Base-by-base conservation (phyloP, 1,140 invertebrate species). In the Zaprionus taronus region DNA sequence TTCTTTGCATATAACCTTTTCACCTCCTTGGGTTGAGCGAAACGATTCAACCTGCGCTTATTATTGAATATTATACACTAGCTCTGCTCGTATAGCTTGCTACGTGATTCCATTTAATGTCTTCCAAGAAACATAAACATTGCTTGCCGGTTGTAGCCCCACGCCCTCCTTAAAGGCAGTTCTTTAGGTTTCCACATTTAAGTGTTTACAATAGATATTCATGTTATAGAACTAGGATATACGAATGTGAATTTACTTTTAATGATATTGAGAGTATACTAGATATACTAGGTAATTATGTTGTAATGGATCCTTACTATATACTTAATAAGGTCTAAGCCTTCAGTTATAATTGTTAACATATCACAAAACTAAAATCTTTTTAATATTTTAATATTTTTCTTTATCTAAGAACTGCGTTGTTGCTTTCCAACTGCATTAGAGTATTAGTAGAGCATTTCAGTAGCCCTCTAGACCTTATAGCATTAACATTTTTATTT, bases 11-110 rank as follows among this genome's bases (percentile, higher is more conserved):
- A 26, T 14, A 38, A 65, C 49, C 56, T 20, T 58, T 36, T 58
- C 31, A 17, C 28, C n/a, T 58, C 9, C 51, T 55, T 12, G 62
- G 31, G 31, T 31, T 7, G 9, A 31, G 31, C 31, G 31, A 31
- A 28, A 22, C 65, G 67, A 62, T 68, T 74, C 49, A 28, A 58
- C 44, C 55, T 70, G 69, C 41, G 41, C 20, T 63, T 75, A 63
- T 75, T 84, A 85, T 84, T 79, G 75, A 81, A 84, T 84, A 81
- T 81, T 73, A 72, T 75, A 75, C 55, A 61, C 72, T 72, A 38
- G 14, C 69, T 38, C 17, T 51, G 24, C 22, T 14, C 20, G 20
- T 12, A 41, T 22, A 67, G 64, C 17, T 20, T 51, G 36, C 69
- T 66, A 81, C 82, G 83, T 85, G 67, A 69, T 47, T 78, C 26